Evolutionary conservation across 2,113 vertebrate species (phyloP), one percentile per base, ranked within the genome.

Genomic region (Nannobrachium achirus): DNA sequence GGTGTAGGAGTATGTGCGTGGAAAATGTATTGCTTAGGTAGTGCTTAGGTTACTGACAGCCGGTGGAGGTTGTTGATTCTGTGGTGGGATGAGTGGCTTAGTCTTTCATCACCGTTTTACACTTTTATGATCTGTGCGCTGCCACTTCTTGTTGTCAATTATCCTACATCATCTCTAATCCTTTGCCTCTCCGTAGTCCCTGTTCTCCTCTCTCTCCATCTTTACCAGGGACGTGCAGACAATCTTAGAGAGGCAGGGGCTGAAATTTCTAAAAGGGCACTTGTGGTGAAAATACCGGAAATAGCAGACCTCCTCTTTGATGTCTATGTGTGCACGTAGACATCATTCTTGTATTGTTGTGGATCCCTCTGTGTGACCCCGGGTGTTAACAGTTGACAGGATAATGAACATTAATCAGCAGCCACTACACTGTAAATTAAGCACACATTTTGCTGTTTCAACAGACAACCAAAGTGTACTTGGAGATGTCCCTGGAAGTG

Each of bases 401-500:
- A 63, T 42, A 46, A 62, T 3, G 1, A 39, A 9, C 8, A 14
- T 72, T n/a, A 42, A 11, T 19, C 7, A n/a, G n/a, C n/a, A n/a
- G 13, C 61, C 50, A 25, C 39, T 55, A 10, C 57, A 1, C 8
- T 18, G 14, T 18, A 19, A 46, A 40, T 25, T 75, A 76, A 80
- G 42, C 18, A 33, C 16, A 15, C 38, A 39, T 77, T 70, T 65
- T 45, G 16, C 78, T 85, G 16, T 86, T 80, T 84, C 80, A 1
- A 89, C 89, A 99, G 98, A 94, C 95, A 73, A 99, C 95, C 73
- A 94, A 95, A 87, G 92, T 99, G 66, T 91, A 91, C 88, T 84
- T 98, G 82, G 95, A 98, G 79, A 86, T 99, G 85, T 92, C 82
- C 14, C 84, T 98, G 84, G 97, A 99, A 85, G 94, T 98, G 69